Base-by-base conservation (phyloP, 1,140 invertebrate genomes). In the Drosophila trapezifrons region DNA sequence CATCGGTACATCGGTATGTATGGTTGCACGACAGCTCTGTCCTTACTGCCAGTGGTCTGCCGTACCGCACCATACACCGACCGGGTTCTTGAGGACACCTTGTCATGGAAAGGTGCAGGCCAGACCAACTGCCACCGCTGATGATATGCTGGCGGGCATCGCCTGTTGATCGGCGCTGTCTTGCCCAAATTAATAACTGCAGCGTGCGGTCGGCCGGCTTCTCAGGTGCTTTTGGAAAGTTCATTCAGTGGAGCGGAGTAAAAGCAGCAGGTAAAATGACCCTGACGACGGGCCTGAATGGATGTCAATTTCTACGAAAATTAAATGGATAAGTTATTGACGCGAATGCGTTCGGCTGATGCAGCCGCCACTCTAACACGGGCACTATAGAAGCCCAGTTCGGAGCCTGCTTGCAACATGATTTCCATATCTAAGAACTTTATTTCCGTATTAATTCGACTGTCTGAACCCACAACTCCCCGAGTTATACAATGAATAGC, bases 111-210 rank as follows among this genome's bases (percentile, higher is more conserved):
- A 83, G 84, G 80, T 75, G 77, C 65, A 75, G 42, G 76, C 43
- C 67, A 77, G 79, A 77, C 52, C 67, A 76, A 76, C 64, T 87
- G 76, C 66, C 56, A 58, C 58, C 78, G 46, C 47, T 76, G 59
- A 73, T 67, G 56, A 78, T 78, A 49, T 76, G 70, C 75, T 51
- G 80, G 43, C 72, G 63, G 72, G 45, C 70, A 67, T 71, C 22
- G 40, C 43, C 25, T 72, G 43, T 35, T 58, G 69, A 58, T 83
- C 56, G 63, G 12, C 42, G 40, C 60, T 49, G 43, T 64, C 59
- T 59, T 80, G 51, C 59, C 64, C 42, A 81, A 84, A 81, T 80
- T 90, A 80, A 83, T 87, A 90, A 87, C 79, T 89, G 38, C 75
- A 63, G 43, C 75, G 64, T 90, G 82, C 77, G 82, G 82, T 78